Conservation (phyloP, 2,888 invertebrate species). For the Rhorus exstirpatorius region DNA sequence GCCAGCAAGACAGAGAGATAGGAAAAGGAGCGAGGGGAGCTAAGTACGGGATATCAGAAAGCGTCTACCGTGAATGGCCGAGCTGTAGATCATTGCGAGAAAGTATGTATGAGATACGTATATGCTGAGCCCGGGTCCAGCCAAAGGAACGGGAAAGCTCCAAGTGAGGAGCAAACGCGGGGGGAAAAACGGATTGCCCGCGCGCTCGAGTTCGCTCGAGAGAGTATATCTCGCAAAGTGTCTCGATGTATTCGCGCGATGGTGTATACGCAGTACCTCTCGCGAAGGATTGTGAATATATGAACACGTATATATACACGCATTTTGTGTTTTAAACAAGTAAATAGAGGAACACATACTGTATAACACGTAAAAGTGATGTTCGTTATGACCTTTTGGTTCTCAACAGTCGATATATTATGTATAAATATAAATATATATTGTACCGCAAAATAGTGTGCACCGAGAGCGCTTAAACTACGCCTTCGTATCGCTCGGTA, state of each 20-base stretch:
- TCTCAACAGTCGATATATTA: too few species aligned
- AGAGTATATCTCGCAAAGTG: constrained; percentile 11
- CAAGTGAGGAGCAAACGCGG: constrained; percentile 35
- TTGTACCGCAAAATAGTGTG: constrained; percentile 19
- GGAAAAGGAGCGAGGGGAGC: constrained; percentile 9
- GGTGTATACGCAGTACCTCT: neutral
- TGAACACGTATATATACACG: constrained; percentile 21
- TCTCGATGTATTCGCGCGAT: constrained; percentile 23
- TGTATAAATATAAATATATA: neutral
- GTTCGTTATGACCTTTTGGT: too few species aligned
- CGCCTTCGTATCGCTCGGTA: constrained; percentile 58
- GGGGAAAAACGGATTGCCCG: constrained; percentile 27
- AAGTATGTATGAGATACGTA: constrained; percentile 60
- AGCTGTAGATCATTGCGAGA: constrained; percentile 67
- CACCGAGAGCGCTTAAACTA: constrained; percentile 58
- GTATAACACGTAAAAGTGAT: too few species aligned
- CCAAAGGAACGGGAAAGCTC: constrained; percentile 57
- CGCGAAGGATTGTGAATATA: neutral
- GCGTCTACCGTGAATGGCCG: constrained; percentile 1
- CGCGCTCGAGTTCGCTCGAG: constrained; percentile 39
- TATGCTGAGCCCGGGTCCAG: constrained; percentile 28
- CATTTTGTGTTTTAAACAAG: too few species aligned
- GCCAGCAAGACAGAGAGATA: neutral
- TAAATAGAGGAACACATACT: too few species aligned
- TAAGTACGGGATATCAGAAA: constrained; percentile 41